Conservation (phyloP, 2,888 invertebrate species). For the Crepidodera aurea region DNA sequence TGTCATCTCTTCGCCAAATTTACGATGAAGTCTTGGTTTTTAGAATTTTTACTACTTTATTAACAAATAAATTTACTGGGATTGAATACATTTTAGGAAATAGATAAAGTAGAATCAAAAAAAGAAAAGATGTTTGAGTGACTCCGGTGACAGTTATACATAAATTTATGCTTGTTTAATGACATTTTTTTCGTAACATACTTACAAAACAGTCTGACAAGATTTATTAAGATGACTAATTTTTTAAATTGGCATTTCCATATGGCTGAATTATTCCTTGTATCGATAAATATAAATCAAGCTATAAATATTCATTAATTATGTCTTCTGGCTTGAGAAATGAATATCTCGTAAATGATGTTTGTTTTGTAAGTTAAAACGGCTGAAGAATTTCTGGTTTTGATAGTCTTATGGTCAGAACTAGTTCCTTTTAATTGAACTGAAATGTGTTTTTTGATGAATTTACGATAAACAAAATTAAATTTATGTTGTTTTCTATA, state of each 20-base stretch:
- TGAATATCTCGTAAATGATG: conserved; percentile 20
- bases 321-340: conserved; percentile 12
- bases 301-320: conserved; percentile 27
- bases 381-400: neutral
- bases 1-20: no score
- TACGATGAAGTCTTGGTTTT: no score
- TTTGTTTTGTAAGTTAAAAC: conserved; percentile 18
- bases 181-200: conserved; percentile 17
- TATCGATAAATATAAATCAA: conserved; percentile 27
- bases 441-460: neutral
- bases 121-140: conserved; percentile 13
- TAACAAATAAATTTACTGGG: no score
- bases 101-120: conserved; percentile 4
- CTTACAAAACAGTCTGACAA: conserved; percentile 23
- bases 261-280: conserved; percentile 26
- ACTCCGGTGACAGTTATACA: conserved; percentile 13
- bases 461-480: neutral
- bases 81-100: neutral
- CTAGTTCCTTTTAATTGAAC: conserved; percentile 1
- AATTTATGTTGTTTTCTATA: neutral
- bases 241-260: conserved; percentile 28
- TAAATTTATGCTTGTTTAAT: conserved; percentile 14
- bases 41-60: no score
- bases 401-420: neutral
- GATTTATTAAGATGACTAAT: conserved; percentile 30